Base-by-base conservation (phyloP, 2,888 invertebrate species). In the Meiosimyza decipiens region DNA sequence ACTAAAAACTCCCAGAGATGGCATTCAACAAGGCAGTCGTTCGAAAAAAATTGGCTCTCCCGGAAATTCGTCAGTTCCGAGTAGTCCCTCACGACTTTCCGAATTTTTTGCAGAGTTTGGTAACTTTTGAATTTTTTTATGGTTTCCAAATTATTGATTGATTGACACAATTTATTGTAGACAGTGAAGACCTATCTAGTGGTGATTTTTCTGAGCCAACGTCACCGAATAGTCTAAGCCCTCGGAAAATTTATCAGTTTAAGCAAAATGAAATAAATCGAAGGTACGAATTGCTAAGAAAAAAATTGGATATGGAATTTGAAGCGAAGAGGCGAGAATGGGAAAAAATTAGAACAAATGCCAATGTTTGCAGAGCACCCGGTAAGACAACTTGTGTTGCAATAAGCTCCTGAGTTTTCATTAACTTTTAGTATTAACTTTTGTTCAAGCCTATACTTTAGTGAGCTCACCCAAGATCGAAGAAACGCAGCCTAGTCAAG, bases 251-350 rank as follows among this genome's bases (percentile, higher is more conserved):
- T 74, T 80, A 81, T 74, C 79, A 80, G 71, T 76, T 84, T 67
- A 84, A 88, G 65, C 88, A 90, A 74, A 91, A 91, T 65, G 94
- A 94, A 85, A 92, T 94, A 67, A 91, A 92, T 73, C 88, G 90
- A 73, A 91, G 92, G 82, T 94, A 94, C 83, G 90, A 91, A 16
- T 90, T 91, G 47, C 86, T 94, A n/a, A 92, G 93, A 82, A 90
- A 91, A 57, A 90, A 92, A 77, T 87, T 95, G n/a, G 91, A 92
- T 68, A 88, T 90, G 72, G 94, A 95, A 84, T 93, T 94, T 85
- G 91, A 93, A 50, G 90, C 90, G 67, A 93, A 95, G 81, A 87
- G 92, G 70, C 87, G 88, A 73, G 93, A 92, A 84, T 91, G 91
- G 91, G 90, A 91, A 75, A 83, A 84, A 72, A 80, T 83, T 69